These are phyloP conservation scores for Panurus biarmicus DNA, from an alignment of 2,113 vertebrate genomes.

Conservation along the genomic window DNA sequence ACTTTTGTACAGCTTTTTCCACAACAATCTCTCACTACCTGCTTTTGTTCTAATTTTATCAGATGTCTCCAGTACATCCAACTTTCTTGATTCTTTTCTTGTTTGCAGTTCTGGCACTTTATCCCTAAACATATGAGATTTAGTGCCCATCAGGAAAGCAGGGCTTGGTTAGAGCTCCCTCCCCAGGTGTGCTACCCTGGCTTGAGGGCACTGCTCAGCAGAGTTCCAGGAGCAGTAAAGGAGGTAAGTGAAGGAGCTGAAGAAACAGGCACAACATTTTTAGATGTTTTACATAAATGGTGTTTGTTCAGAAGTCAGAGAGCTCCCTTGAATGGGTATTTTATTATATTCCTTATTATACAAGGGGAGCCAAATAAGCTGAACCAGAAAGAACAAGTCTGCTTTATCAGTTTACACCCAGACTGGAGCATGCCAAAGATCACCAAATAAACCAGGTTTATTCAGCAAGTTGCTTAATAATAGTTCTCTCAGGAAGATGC, in stretches of 20 bases:
- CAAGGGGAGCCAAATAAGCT: constrained; percentile 21
- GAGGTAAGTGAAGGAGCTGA: constrained; percentile 32
- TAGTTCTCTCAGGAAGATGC: not conserved
- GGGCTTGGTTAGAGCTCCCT: not conserved
- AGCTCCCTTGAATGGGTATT: not conserved
- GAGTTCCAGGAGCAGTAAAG: not conserved
- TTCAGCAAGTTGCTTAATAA: constrained; percentile 39
- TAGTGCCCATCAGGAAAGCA: not conserved
- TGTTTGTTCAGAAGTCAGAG: constrained; percentile 7
- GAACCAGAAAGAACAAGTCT: constrained; percentile 47
- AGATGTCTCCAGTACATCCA: not conserved
- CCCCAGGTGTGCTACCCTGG: not conserved
- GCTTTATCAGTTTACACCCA: constrained; percentile 26
- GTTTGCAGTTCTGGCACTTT: not conserved
- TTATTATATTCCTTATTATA: constrained; percentile 7
- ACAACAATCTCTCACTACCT: not conserved
- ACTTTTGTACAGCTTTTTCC: not conserved
- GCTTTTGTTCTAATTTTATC: not conserved
- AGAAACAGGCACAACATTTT: not conserved
- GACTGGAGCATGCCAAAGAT: not conserved
- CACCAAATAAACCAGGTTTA: constrained; percentile 26
- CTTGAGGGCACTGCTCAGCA: not conserved
- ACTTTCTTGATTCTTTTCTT: not conserved
- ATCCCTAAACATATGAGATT: not conserved
- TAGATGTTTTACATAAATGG: not conserved